Conservation (phyloP, 2,113 vertebrate genomes). For the Cervus canadensis region DNA sequence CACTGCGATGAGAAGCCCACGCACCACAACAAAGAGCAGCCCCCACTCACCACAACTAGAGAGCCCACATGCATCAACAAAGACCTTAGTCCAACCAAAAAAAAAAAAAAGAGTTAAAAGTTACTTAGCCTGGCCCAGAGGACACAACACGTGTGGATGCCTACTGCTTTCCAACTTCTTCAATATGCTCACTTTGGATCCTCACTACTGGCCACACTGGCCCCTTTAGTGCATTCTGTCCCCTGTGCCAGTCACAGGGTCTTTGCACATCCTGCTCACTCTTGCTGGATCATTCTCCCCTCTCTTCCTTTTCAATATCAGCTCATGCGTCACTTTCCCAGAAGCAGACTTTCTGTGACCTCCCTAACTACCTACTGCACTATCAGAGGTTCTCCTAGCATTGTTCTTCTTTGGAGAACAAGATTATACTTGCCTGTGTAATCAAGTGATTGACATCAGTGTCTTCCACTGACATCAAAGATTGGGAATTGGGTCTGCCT, state of each 20-base stretch:
- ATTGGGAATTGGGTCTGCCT: not conserved
- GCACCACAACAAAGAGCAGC: not conserved
- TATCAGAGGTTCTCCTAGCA: not conserved
- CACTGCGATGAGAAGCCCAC: not conserved
- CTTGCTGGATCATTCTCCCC: not conserved
- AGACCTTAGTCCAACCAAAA: not conserved
- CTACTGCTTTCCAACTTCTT: not conserved
- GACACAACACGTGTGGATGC: fast-evolving
- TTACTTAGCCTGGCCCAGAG: not conserved
- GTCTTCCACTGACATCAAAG: not conserved
- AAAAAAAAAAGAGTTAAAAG: not conserved
- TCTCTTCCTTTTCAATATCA: not conserved
- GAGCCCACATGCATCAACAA: not conserved
- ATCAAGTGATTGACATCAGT: not conserved
- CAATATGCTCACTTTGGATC: fast-evolving
- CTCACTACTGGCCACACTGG: not conserved
- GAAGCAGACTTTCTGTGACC: not conserved
- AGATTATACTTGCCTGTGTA: not conserved
- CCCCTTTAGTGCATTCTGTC: not conserved
- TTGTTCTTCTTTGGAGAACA: not conserved
- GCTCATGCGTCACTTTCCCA: not conserved
- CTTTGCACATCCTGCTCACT: not conserved
- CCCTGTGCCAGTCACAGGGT: not conserved
- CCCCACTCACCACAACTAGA: not conserved
- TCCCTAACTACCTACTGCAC: not conserved